These are phyloP conservation scores for Galerucella calmariensis DNA, from an alignment of 2,888 invertebrate genomes.

Conservation along the genomic window DNA sequence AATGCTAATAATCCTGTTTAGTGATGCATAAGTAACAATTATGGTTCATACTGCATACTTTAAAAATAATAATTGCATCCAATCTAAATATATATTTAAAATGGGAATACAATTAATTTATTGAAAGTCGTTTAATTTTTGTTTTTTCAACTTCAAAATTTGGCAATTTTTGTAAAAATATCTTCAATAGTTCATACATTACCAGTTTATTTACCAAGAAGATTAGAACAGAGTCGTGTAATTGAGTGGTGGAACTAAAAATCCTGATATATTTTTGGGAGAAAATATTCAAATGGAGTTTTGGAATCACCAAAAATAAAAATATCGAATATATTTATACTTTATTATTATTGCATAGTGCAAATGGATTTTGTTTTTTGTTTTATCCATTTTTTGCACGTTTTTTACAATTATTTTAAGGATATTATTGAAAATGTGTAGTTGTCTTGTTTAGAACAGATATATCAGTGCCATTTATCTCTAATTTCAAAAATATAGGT, in stretches of 20 bases:
- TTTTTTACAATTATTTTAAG: not conserved
- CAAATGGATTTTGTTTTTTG: constrained; percentile 5
- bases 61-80: too few relatives aligned
- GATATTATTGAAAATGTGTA: not conserved
- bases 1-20: too few relatives aligned
- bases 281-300: not conserved
- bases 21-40: too few relatives aligned
- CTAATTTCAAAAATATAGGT: too few relatives aligned
- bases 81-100: too few relatives aligned
- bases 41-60: too few relatives aligned
- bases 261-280: not conserved
- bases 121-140: too few relatives aligned
- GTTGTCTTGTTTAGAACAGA: not conserved
- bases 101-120: too few relatives aligned
- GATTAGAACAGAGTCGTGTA: not conserved
- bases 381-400: not conserved
- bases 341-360: not conserved
- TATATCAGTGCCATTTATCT: not conserved
- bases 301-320: not conserved
- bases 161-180: not conserved
- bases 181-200: not conserved
- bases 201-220: not conserved
- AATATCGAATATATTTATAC: not conserved
- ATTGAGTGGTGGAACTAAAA: not conserved
- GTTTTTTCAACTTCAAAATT: too few relatives aligned